These are phyloP conservation scores for Hirtodrosophila confusa DNA, from an alignment of 2,888 invertebrate species.

Conservation along the genomic window DNA sequence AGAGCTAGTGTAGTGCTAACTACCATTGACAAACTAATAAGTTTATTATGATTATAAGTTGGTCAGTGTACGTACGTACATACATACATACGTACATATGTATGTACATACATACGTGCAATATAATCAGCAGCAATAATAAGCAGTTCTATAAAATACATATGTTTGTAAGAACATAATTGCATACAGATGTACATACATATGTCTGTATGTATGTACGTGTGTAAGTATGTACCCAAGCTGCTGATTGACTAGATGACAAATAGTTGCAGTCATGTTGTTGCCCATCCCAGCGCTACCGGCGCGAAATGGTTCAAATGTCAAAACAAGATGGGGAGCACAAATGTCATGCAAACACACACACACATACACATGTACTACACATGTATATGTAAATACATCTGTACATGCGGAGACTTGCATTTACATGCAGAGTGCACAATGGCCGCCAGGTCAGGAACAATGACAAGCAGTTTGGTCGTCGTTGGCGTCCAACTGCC, in stretches of 20 bases:
- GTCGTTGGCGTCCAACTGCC: conserved; percentile 63
- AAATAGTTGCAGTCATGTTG: conserved; percentile 47
- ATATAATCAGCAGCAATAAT: too few species aligned
- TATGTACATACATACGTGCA: too few species aligned
- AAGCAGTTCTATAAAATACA: too few species aligned
- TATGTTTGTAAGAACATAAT: too few species aligned
- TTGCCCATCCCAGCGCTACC: conserved; percentile 34
- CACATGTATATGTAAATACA: not conserved
- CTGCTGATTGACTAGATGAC: conserved; percentile 67
- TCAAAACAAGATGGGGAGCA: conserved; percentile 70
- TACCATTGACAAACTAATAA: too few species aligned
- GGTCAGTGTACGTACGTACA: too few species aligned
- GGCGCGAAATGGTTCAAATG: conserved; percentile 67
- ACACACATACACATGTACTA: conserved; percentile 4
- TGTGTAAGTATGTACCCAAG: conserved; percentile 6
- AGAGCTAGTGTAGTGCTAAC: too few species aligned
- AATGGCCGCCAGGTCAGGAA: conserved; percentile 41
- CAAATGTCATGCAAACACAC: conserved; percentile 41
- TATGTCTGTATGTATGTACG: not conserved
- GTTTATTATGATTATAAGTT: too few species aligned
- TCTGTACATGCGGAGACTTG: conserved; percentile 26
- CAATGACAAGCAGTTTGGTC: conserved; percentile 49
- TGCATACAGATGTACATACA: not conserved
- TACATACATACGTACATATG: too few species aligned
- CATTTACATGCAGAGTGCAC: conserved; percentile 51